Evolutionary conservation across 2,113 vertebrate genomes (phyloP).

Genomic region (Chitala chitala): DNA sequence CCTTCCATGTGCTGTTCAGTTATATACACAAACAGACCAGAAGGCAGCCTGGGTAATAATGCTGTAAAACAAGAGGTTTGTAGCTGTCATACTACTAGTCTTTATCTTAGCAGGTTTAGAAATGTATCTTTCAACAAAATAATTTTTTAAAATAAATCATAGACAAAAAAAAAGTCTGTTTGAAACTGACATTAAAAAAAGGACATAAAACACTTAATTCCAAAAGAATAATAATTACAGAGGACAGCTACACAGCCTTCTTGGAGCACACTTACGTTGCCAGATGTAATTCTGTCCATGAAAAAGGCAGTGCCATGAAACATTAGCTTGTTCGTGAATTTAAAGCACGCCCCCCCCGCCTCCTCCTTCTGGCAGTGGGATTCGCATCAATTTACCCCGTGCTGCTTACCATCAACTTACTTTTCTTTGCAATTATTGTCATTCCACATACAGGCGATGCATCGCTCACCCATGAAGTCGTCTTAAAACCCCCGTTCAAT

Average conservation of each 20-base stretch:
- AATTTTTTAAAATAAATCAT: neutral
- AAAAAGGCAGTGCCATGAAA: conserved; percentile 5
- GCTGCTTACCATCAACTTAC: conserved; percentile 11
- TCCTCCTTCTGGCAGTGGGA: neutral
- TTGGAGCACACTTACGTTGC: neutral
- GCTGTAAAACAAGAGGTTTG: no score
- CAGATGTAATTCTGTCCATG: neutral
- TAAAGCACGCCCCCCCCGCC: neutral
- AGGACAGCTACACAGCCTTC: neutral
- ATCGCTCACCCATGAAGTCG: conserved; percentile 28
- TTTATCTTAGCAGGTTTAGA: no score
- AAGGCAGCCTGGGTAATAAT: no score
- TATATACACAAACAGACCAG: neutral
- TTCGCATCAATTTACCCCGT: conserved; percentile 2
- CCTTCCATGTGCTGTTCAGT: neutral
- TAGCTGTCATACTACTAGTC: no score
- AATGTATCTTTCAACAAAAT: no score
- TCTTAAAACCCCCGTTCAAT: conserved; percentile 30
- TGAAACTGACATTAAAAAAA: neutral
- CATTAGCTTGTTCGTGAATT: conserved; percentile 14
- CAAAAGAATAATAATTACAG: neutral
- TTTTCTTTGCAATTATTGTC: conserved; percentile 32
- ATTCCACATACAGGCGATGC: conserved; percentile 22
- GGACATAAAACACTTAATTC: neutral
- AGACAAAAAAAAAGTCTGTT: no score